phyloP scores from a whole-genome alignment of 2,113 vertebrate genomes.

The Dipodomys merriami region DNA sequence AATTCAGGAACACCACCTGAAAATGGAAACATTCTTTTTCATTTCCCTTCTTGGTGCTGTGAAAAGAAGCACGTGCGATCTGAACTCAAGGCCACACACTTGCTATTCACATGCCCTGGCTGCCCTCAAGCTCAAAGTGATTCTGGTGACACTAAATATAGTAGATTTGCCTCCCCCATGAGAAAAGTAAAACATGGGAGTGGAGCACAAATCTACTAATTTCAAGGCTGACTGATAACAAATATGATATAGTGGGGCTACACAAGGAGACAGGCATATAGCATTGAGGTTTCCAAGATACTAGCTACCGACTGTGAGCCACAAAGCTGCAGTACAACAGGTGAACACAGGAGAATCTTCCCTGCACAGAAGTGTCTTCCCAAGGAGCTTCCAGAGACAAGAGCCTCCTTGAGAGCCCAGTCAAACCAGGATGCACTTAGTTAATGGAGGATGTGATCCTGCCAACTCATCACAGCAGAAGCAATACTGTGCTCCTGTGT shows the following conservation, averaged over 20 bases:
- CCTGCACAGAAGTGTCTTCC: not conserved
- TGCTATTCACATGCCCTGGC: not conserved
- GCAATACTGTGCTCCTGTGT: not conserved
- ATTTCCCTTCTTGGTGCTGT: not conserved
- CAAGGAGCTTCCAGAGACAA: not conserved
- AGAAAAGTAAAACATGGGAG: rapidly evolving
- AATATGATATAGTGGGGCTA: rapidly evolving
- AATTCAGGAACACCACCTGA: not conserved
- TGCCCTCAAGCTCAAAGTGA: not conserved
- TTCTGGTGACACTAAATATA: not conserved
- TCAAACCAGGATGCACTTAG: not conserved
- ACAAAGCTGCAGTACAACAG: too few species aligned
- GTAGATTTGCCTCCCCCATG: too few species aligned
- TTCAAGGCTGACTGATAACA: too few species aligned
- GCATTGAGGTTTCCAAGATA: not conserved
- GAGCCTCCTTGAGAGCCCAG: not conserved
- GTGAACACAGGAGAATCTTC: too few species aligned
- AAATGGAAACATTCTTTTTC: not conserved
- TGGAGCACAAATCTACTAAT: not conserved
- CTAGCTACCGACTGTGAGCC: not conserved
- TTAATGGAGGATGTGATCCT: too few species aligned
- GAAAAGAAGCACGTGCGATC: not conserved
- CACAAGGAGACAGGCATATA: not conserved
- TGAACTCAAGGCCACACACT: not conserved
- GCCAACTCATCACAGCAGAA: too few species aligned